Evolutionary conservation across 2,797 vertebrate genomes (phyloP).

Genomic region (Micropoecilia bifurca): DNA sequence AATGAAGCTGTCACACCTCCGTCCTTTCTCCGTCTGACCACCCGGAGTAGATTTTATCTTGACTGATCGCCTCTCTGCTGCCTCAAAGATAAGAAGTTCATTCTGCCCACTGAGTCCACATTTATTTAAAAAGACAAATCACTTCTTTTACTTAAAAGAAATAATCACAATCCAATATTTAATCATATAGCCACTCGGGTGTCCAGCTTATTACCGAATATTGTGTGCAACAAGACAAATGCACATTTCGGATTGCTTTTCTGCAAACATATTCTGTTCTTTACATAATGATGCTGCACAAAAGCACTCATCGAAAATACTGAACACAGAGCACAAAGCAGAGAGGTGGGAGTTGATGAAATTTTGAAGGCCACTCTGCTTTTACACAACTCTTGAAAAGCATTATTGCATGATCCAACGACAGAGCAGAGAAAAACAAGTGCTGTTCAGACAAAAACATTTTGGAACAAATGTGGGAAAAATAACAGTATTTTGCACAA

Average conservation of each 20-base stretch:
- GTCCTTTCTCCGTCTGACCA: conserved; percentile 19
- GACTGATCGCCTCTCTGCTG: conserved; percentile 30
- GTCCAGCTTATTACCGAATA: background rate
- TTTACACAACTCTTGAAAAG: conserved; percentile 13
- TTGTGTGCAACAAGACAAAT: background rate
- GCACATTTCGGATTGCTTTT: conserved; percentile 21
- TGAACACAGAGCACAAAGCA: conserved; percentile 17
- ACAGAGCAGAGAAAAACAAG: background rate
- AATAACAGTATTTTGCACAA: background rate
- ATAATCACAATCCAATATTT: background rate
- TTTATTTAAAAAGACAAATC: conserved; percentile 10
- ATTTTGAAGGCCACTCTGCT: conserved; percentile 3
- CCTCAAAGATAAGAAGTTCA: conserved; percentile 35
- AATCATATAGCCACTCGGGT: background rate
- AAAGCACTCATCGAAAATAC: conserved; percentile 13
- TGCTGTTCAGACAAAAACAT: background rate
- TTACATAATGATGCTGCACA: conserved; percentile 35
- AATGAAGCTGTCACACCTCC: conserved; percentile 54
- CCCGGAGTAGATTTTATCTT: conserved; percentile 33
- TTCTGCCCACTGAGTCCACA: conserved; percentile 11
- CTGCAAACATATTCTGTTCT: conserved; percentile 44
- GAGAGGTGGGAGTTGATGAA: conserved; percentile 27
- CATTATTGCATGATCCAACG: conserved; percentile 26
- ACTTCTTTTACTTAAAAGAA: background rate
- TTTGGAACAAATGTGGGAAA: background rate